These are phyloP conservation scores for Halictus ligatus DNA, from an alignment of 2,888 invertebrate species.

Conservation along the genomic window DNA sequence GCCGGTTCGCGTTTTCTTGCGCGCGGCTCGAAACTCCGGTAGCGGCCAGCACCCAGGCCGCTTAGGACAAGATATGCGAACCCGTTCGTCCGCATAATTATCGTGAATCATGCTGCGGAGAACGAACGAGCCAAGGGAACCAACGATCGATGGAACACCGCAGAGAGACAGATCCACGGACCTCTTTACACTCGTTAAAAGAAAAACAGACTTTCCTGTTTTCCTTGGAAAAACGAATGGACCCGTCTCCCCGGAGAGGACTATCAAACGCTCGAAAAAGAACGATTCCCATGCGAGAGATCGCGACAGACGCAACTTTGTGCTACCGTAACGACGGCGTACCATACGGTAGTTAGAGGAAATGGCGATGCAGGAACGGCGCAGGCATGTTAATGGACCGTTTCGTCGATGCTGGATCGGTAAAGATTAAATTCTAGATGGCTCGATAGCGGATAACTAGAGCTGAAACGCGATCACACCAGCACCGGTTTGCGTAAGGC, in stretches of 20 bases:
- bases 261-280: conserved; percentile 1
- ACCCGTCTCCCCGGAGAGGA: background rate
- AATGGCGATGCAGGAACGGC: background rate
- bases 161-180: background rate
- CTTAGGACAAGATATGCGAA: conserved; percentile 58
- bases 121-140: background rate
- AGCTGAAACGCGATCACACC: background rate
- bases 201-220: conserved; percentile 12
- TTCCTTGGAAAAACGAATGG: background rate
- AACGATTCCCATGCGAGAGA: background rate
- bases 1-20: conserved; percentile 68
- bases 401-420: background rate
- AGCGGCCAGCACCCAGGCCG: conserved; percentile 56
- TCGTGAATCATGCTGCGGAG: conserved; percentile 14
- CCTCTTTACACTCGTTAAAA: background rate
- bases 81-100: conserved; percentile 59
- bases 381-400: conserved; percentile 8
- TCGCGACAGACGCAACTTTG: background rate
- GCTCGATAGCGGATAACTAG: background rate
- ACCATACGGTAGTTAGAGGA: background rate
- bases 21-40: conserved; percentile 59
- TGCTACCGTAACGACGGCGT: background rate
- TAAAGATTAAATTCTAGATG: conserved; percentile 11
- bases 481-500: background rate
- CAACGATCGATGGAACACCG: conserved; percentile 17